Evolutionary conservation across 2,888 invertebrate genomes (phyloP), one percentile per base, ranked within the genome.

Genomic region (Rhingia rostrata): DNA sequence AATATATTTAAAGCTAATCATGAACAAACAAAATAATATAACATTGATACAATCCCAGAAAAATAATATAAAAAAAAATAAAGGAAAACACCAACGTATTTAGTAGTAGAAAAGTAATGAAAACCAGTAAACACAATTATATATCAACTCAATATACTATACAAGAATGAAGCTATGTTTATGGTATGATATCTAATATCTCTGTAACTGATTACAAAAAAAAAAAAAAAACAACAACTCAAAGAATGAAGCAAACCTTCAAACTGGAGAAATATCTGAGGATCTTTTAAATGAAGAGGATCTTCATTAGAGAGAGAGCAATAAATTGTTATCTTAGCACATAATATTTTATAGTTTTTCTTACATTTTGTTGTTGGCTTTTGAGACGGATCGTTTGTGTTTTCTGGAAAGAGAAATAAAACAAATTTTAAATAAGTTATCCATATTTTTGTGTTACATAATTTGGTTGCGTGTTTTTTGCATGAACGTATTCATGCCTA

Each of bases 41-140:
- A 64, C 63, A 58, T 39, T 66, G 72, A 82, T 49, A 66, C 66
- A 82, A 73, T 56, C 61, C 72, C 75, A 35, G 53, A 69, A 54
- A 58, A 41, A 54, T 35, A 30, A 45, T 69, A 32, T n/a, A 60
- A 77, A 54, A 53, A 61, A 72, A 70, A 77, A 70, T 74, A 72
- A 51, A 72, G 66, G 53, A 77, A 72, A 83, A 83, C 78, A 83
- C 82, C 82, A 83, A 83, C 78, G 72, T 73, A 67, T 49, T 63
- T 67, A 78, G 73, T 77, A 78, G 72, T 77, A 61, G 49, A 12
- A 14, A 58, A 58, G 64, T 39, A 58, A 63, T 51, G 14, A 47
- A 77, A 54, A 22, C 22, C 47, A 66, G 45, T 70, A 75, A 72
- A 14, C 66, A 67, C 37, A 67, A 61, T 60, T 70, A 70, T 70